Conservation (phyloP, 1,140 invertebrate species). For the Lucilia sericata region DNA sequence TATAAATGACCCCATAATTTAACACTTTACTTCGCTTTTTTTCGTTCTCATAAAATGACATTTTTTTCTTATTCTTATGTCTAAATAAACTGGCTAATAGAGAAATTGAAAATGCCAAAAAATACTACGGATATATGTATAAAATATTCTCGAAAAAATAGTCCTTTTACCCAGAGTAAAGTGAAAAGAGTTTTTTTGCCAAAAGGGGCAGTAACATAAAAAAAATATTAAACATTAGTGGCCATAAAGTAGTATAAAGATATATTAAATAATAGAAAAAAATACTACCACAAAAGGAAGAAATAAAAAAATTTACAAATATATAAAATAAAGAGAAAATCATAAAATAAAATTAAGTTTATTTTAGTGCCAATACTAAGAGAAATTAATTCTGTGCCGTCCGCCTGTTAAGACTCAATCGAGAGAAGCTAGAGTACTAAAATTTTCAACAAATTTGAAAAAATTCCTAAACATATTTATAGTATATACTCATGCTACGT, state of each 20-base stretch:
- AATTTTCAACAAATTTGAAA: too few species aligned
- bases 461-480: too few species aligned
- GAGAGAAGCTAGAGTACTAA: too few species aligned
- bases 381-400: too few species aligned
- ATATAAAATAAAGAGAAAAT: too few species aligned
- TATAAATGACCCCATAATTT: conserved; percentile 39
- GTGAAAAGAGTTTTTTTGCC: conserved; percentile 15
- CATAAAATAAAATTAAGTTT: too few species aligned
- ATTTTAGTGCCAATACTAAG: too few species aligned
- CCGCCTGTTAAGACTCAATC: too few species aligned
- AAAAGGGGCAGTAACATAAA: conserved; percentile 37
- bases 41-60: not conserved
- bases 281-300: not conserved
- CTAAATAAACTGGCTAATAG: conserved; percentile 25
- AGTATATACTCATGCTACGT: too few species aligned
- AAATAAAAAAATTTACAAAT: not conserved
- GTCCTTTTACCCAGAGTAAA: not conserved
- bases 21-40: conserved; percentile 5
- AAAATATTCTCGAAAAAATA: too few species aligned
- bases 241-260: conserved; percentile 18
- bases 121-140: too few species aligned
- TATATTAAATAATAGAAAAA: not conserved
- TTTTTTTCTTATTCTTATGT: not conserved
- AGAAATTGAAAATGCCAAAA: conserved; percentile 17
- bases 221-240: conserved; percentile 38